phyloP scores from a whole-genome alignment of 2,797 vertebrate genomes.

The Linurgus olivaceus region DNA sequence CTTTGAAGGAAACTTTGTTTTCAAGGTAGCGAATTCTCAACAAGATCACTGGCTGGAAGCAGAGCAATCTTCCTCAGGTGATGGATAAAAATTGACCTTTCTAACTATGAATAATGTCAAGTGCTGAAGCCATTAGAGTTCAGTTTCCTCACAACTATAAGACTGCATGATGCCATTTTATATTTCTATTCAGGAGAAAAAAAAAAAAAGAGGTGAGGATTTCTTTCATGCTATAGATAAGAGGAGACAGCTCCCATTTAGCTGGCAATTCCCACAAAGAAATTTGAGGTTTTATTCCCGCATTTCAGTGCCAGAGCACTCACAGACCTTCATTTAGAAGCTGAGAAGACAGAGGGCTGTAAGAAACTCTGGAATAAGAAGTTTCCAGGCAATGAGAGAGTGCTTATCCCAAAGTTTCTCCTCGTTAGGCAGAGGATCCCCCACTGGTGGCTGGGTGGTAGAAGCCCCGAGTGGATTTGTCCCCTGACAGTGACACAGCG shows the following conservation, averaged over 20 bases:
- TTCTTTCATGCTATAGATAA: background rate
- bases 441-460: background rate
- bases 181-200: background rate
- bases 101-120: background rate
- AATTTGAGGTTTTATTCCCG: background rate
- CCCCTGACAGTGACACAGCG: background rate
- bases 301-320: background rate
- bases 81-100: constrained; percentile 9
- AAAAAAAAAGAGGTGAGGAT: background rate
- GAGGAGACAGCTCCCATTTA: background rate
- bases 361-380: background rate
- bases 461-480: background rate
- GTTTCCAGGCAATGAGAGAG: background rate
- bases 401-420: background rate
- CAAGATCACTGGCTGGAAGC: background rate
- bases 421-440: background rate
- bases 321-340: background rate
- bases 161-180: background rate
- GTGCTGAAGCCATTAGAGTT: background rate
- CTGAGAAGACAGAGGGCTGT: background rate
- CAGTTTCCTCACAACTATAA: background rate
- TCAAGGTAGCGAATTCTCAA: background rate
- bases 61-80: background rate
- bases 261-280: background rate
- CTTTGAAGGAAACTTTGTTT: constrained; percentile 18